Evolutionary conservation across 64 coral and sea anemone genomes (phyloP), one percentile per base, ranked within the genome.

Genomic region (Astreopora myriophthalma): DNA sequence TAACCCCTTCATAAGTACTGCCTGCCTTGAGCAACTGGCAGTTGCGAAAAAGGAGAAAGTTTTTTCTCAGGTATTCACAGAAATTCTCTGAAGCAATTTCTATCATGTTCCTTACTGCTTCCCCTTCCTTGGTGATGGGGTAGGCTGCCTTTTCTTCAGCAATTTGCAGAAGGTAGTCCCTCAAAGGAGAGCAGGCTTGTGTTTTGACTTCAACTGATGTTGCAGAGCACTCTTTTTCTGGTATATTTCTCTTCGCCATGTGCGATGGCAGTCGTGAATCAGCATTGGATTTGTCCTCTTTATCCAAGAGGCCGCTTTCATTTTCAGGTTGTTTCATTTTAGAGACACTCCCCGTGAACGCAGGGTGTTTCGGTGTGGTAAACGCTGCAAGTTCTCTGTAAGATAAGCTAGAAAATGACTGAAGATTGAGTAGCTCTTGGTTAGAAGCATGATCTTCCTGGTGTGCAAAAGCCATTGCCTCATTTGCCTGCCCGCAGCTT

Each of bases 21-120:
- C 75, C 75, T 48, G 75, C 20, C 48, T 78, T 78, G n/a, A 78
- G 48, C n/a, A 78, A 55, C 8, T 34, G 7, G 75, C 75, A 78
- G 48, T 78, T 17, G 5, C 30, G 37, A 34, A 78, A 78, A 19
- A 78, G 20, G 37, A 20, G 37, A 30, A 78, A 78, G 33, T 55
- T 46, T 55, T 78, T 25, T 48, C 48, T 28, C 75, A 78, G 27
- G 75, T 55, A 48, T 28, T 78, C 48, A 32, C 75, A 78, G 28
- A 78, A 55, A 55, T 30, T 30, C 32, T 78, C 17, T 26, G 48
- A 8, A 25, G 48, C 48, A 48, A 9, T 55, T 78, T 78, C 75
- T 6, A 78, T 78, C 37, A 48, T 78, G 48, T 78, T 78, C 27
- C 75, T 36, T 2, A 78, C 35, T 28, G 48, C 26, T 38, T 55